A percentile compares a stretch with the other conserved stretches of the same genome.
phyloP scores from a whole-genome alignment of 2,888 invertebrate genomes.

The Copidosoma aretas region DNA sequence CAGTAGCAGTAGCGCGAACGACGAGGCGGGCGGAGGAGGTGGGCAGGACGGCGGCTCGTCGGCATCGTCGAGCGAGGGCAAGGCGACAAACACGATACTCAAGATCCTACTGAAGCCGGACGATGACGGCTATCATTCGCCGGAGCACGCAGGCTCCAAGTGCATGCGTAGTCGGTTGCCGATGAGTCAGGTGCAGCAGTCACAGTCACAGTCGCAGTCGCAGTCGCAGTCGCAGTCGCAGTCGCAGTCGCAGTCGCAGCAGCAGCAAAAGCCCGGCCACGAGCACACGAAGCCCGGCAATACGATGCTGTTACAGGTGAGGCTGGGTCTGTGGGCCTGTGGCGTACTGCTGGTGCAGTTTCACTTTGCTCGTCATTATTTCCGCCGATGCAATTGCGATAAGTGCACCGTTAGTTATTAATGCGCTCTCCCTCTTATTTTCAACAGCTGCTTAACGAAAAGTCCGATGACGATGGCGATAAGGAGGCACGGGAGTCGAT shows the following conservation, averaged over 20 bases:
- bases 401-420: background rate
- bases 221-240: conserved; percentile 6
- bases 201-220: background rate
- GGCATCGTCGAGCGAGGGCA: conserved; percentile 41
- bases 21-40: conserved; percentile 41
- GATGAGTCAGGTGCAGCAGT: conserved; percentile 9
- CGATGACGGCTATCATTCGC: conserved; percentile 65
- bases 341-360: too few relatives aligned
- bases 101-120: conserved; percentile 73
- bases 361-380: too few relatives aligned
- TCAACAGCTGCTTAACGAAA: conserved; percentile 79
- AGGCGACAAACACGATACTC: conserved; percentile 65
- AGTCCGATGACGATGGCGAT: conserved; percentile 77
- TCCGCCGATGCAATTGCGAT: too few relatives aligned
- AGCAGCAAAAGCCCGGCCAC: conserved; percentile 24
- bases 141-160: conserved; percentile 14
- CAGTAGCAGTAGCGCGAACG: conserved; percentile 39
- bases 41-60: conserved; percentile 27
- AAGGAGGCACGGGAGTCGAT: conserved; percentile 68
- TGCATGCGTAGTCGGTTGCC: conserved; percentile 18
- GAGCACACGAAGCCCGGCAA: conserved; percentile 59
- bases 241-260: conserved; percentile 5
- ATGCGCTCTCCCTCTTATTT: conserved; percentile 14
- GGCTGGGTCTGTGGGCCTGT: too few relatives aligned
- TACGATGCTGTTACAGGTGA: conserved; percentile 71